Evolutionary conservation across 1,140 invertebrate species (phyloP).

Genomic region (Drosophila jambulina): DNA sequence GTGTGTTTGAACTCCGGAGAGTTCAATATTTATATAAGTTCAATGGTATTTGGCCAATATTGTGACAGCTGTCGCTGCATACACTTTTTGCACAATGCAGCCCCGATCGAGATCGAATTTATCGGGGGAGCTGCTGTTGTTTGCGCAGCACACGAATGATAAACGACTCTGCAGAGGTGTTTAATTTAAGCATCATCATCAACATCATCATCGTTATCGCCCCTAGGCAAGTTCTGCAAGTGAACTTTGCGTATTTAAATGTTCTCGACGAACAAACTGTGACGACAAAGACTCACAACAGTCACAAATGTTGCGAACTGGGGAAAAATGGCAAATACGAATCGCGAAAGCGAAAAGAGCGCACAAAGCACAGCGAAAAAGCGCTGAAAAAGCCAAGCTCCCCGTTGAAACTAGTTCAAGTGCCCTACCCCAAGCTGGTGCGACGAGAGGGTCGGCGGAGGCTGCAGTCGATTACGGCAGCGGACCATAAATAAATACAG

Average conservation of each 20-base stretch:
- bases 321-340: conserved; percentile 32
- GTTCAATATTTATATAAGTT: conserved; percentile 37
- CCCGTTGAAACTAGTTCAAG: conserved; percentile 72
- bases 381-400: conserved; percentile 22
- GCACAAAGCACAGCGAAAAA: background rate
- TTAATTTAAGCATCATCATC: conserved; percentile 7
- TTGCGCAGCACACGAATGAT: conserved; percentile 23
- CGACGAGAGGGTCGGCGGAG: conserved; percentile 4
- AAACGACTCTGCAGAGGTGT: conserved; percentile 10
- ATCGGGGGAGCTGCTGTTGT: conserved; percentile 9
- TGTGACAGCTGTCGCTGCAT: conserved; percentile 51
- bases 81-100: conserved; percentile 21
- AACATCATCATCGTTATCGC: background rate
- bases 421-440: conserved; percentile 68
- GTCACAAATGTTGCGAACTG: conserved; percentile 25
- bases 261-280: conserved; percentile 20
- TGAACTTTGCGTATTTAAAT: conserved; percentile 37
- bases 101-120: conserved; percentile 12
- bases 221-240: conserved; percentile 29
- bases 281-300: conserved; percentile 23
- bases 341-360: conserved; percentile 7
- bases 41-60: conserved; percentile 51
- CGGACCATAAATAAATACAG: conserved; percentile 79
- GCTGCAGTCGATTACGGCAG: conserved; percentile 73
- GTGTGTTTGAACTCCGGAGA: conserved; percentile 39